Evolutionary conservation across 2,113 vertebrate species (phyloP), one percentile per base, ranked within the genome.

Genomic region (Procavia capensis): DNA sequence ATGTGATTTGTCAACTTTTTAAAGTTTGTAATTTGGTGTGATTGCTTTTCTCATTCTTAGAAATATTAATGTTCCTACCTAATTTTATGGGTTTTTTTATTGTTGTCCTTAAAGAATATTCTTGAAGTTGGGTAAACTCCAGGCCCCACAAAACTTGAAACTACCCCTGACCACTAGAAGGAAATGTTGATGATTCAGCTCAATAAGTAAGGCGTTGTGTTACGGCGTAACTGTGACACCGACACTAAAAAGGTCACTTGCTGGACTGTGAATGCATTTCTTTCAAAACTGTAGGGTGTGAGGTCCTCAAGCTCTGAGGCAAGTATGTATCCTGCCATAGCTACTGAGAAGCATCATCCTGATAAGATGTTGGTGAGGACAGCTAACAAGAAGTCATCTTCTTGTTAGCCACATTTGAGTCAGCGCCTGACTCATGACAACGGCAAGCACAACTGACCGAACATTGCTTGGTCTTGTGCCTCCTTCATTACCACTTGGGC

Each of bases 81-180:
- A 57, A 64, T 75, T 82, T n/a, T 81, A 27, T n/a, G n/a, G n/a
- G n/a, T n/a, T n/a, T n/a, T n/a, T n/a, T n/a, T 54, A 9, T 82
- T 64, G 1, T 88, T 82, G n/a, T 66, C 17, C 64, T 66, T 66
- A 66, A 34, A 66, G 64, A 66, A 54, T 11, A 16, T 34, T 34
- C 64, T 31, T 13, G 3, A 6, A 66, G 34, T 82, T 74, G 36
- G 31, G 6, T 88, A 84, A 31, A 3, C 31, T 90, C 31, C 20
- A 81, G 66, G 27, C 4, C 25, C 27, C 25, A 45, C n/a, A 74
- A 94, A 85, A 89, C 93, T 85, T 75, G 16, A 94, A 57, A 72
- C 7, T 11, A 72, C 1, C 17, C 11, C n/a, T 50, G 41, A 63
- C 72, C 16, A 43, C 25, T 29, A 43, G 36, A 78, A 91, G 45